Evolutionary conservation across 2,888 invertebrate genomes (phyloP).

Genomic region (Frankliniella fusca): DNA sequence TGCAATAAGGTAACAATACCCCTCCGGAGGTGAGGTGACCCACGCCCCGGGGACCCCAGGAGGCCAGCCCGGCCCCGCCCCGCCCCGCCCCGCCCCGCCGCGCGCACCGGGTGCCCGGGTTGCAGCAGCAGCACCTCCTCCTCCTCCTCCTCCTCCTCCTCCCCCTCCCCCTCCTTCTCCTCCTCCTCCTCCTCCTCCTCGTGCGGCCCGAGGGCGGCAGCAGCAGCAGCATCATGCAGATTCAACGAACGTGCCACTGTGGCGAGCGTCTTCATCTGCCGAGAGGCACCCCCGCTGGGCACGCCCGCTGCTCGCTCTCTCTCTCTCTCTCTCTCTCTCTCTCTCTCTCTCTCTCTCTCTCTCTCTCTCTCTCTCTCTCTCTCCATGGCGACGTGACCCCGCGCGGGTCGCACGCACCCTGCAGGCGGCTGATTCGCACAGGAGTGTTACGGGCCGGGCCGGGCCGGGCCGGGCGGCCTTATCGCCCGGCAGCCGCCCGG

Average conservation of each 20-base stretch:
- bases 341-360: conserved; percentile 1
- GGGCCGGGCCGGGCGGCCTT: background rate
- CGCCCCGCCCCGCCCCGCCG: background rate
- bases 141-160: too few species aligned
- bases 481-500: background rate
- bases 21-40: too few species aligned
- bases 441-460: background rate
- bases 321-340: conserved; percentile 1
- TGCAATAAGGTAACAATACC: too few species aligned
- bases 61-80: background rate
- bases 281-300: too few species aligned
- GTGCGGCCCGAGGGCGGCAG: too few species aligned
- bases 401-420: background rate
- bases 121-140: too few species aligned
- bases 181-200: too few species aligned
- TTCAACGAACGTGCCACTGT: too few species aligned
- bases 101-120: background rate
- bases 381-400: background rate
- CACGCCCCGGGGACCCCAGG: background rate
- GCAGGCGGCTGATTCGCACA: too few species aligned
- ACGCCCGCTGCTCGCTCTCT: background rate
- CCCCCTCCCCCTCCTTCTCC: too few species aligned
- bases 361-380: conserved; percentile 1
- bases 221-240: too few species aligned
- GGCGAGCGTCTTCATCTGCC: too few species aligned